Evolutionary conservation across 2,797 vertebrate genomes (phyloP), one percentile per base, ranked within the genome.

Genomic region (Cyprinella venusta): DNA sequence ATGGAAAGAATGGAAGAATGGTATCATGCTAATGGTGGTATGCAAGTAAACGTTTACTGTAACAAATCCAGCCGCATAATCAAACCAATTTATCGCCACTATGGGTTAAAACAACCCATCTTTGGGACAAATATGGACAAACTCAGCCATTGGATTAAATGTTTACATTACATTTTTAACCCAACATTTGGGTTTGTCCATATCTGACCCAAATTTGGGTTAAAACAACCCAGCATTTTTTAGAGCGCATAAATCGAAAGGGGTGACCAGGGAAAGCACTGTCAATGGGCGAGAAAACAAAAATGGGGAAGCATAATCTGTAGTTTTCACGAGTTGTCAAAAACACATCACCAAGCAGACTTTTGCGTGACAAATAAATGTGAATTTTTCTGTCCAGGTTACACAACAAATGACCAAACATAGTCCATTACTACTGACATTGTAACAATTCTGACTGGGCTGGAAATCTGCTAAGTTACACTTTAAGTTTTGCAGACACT

Each of bases 1-100:
- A 64, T 52, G 9, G 45, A 81, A 74, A 64, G 40, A 81, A 24
- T 4, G 68, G 77, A 82, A 48, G 54, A 30, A 33, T 64, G 80
- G 30, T 50, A 83, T 76, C 45, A 80, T 67, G 2, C 7, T 15
- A 26, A 12, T n/a, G 4, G 63, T 30, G 26, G 76, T 69, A 69
- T 7, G 33, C 45, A 24, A 68, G 30, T 40, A 3, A 40, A 54
- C 16, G 0, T 19, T 79, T 56, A 69, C 33, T 18, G 63, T 67
- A 79, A 67, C 10, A 54, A 52, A 67, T 50, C 45, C 61, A 79
- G 21, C 6, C 15, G 24, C 40, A 48, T 33, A 77, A 77, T 64
- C 40, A 48, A 33, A 45, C 40, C 16, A 64, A 33, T 45, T 50
- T 64, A 26, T 68, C 6, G 1, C 15, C 26, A 33, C 30, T 33